Base-by-base conservation (phyloP, 2,113 vertebrate genomes). In the Calonectris borealis region DNA sequence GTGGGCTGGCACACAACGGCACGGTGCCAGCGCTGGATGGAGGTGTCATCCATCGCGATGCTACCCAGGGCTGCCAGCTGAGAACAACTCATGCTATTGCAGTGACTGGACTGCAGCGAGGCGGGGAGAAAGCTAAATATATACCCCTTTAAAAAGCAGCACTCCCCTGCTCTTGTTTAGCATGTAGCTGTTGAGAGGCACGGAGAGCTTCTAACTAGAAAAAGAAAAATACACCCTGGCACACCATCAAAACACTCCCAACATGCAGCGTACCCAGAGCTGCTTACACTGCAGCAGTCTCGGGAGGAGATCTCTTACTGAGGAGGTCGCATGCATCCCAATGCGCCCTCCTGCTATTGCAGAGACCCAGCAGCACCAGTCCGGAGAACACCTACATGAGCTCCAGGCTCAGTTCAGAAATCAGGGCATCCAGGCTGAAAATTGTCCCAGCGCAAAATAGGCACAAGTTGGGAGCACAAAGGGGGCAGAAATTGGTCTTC, bases 151-250 rank as follows among this genome's bases (percentile, higher is more conserved):
- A 36, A 76, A 65, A 92, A 76, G 88, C 90, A 97, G 90, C 78
- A 20, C 92, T 90, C 75, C 82, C 75, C 94, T 94, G 88, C 75
- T 55, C 82, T 79, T 76, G 85, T 78, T 87, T 55, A 94, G 85
- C 32, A 42, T 14, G 20, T 31, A 46, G 75, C 72, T 83, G 68
- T 16, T 22, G 42, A 55, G 51, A 90, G 73, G 92, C 69, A 90
- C 34, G 52, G 70, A 78, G 46, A 82, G 65, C 46, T n/a, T 90
- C 29, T n/a, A 61, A 62, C 55, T 7, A 44, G n/a, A 42, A 70
- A 20, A 26, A 89, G 60, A 11, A 44, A 85, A 93, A 71, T 6
- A 64, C 78, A 91, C 2, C 82, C 82, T 54, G 44, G 85, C 65
- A 92, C 52, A 55, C 7, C 38, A 29, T 26, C 1, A 2, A 75